Percentiles rank a stretch among this genome's conserved stretches.
These are phyloP conservation scores for Pyxicephalus adspersus DNA, from an alignment of 2,113 vertebrate genomes.

Conservation along the genomic window DNA sequence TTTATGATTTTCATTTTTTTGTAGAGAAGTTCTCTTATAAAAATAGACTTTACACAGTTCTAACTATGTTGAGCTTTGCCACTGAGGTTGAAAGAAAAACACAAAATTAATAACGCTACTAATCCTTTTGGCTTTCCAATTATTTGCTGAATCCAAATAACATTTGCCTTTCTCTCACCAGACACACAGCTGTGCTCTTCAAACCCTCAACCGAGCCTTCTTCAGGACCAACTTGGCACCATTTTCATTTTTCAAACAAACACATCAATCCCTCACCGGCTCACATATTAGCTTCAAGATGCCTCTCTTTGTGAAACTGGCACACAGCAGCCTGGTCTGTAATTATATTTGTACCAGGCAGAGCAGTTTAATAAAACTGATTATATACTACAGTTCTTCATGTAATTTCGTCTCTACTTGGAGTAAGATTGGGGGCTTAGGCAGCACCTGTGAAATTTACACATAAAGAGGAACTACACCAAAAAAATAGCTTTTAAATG, in stretches of 20 bases:
- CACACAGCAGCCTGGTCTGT: background rate
- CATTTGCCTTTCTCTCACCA: conserved; percentile 37
- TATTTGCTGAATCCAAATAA: conserved; percentile 32
- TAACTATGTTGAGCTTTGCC: background rate
- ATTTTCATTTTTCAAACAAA: conserved; percentile 20
- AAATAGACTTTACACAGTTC: too few species aligned
- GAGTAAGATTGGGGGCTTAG: background rate
- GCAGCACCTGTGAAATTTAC: background rate
- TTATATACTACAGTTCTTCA: conserved; percentile 4
- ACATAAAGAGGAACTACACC: too few species aligned
- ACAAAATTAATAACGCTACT: conserved; percentile 37
- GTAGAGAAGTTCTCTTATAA: too few species aligned
- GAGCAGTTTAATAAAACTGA: background rate
- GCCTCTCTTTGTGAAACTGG: background rate
- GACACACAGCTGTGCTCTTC: conserved; percentile 37
- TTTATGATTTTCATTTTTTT: too few species aligned
- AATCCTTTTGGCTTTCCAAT: conserved; percentile 36
- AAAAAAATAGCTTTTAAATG: too few species aligned
- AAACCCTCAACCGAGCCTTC: background rate
- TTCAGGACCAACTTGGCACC: conserved; percentile 31
- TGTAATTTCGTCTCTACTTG: background rate
- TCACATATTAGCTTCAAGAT: background rate
- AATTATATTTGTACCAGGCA: conserved; percentile 8
- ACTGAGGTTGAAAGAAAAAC: background rate
- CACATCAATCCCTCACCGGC: conserved; percentile 12